Evolutionary conservation across 1,140 invertebrate species (phyloP).

Genomic region (Dryas iulia): DNA sequence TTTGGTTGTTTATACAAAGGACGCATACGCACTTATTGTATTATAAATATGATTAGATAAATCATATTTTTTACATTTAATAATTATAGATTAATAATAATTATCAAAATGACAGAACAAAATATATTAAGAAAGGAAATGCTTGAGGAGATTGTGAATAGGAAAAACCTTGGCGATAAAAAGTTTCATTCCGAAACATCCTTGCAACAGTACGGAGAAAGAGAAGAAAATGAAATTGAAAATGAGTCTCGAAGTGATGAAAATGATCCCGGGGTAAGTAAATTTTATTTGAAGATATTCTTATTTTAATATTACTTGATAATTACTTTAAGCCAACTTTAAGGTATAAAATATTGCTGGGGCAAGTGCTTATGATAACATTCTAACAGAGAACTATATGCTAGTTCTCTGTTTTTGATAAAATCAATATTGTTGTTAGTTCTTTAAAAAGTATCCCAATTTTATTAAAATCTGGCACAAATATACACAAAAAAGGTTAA

Average conservation of each 20-base stretch:
- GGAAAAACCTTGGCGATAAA: constrained; percentile 60
- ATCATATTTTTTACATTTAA: constrained; percentile 24
- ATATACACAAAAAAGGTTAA: background rate
- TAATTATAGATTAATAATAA: constrained; percentile 13
- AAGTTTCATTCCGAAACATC: constrained; percentile 69
- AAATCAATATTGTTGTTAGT: too few species aligned
- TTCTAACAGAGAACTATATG: too few species aligned
- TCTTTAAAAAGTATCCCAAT: too few species aligned
- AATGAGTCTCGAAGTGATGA: constrained; percentile 18
- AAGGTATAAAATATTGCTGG: too few species aligned
- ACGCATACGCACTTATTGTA: constrained; percentile 1
- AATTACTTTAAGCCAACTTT: too few species aligned
- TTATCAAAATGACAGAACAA: constrained; percentile 50
- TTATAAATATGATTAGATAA: constrained; percentile 18
- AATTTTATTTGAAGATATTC: background rate
- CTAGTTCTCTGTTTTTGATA: too few species aligned
- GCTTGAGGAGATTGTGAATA: constrained; percentile 60
- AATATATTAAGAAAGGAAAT: constrained; percentile 45
- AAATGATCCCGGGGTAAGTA: constrained; percentile 62
- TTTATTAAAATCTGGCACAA: background rate
- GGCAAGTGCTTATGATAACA: too few species aligned
- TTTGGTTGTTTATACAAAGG: constrained; percentile 39
- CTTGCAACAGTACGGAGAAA: constrained; percentile 54
- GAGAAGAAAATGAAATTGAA: constrained; percentile 38
- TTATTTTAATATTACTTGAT: too few species aligned